Conservation (phyloP, 1,140 invertebrate genomes). For the Aphis craccivora region DNA sequence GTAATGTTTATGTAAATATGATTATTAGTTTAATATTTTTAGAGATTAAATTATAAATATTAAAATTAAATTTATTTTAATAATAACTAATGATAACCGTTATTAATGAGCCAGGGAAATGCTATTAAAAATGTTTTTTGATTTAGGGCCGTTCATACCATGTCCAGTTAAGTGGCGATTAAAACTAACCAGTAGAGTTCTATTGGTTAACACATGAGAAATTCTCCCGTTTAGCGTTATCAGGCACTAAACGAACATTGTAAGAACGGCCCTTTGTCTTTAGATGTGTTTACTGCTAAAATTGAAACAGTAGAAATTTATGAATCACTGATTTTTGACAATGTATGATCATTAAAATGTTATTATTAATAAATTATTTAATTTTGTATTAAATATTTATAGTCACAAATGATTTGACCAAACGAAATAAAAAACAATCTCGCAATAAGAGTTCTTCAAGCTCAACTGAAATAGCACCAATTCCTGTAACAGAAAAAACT, state of each 20-base stretch:
- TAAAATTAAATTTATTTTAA: background rate
- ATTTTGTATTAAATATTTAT: background rate
- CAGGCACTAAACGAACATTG: no score
- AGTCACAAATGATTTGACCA: slow-evolving; percentile 24
- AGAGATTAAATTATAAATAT: background rate
- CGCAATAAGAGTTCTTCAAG: slow-evolving; percentile 5
- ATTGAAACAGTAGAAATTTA: background rate
- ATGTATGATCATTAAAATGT: background rate
- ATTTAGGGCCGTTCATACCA: background rate
- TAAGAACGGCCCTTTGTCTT: no score
- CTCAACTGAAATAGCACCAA: background rate
- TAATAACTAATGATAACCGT: background rate
- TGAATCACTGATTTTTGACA: background rate
- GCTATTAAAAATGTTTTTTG: background rate
- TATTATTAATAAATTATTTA: background rate
- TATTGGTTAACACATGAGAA: no score
- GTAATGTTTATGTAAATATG: background rate
- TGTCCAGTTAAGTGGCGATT: no score
- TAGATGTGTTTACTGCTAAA: background rate
- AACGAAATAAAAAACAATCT: slow-evolving; percentile 26
- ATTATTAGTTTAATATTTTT: background rate
- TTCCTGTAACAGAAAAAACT: slow-evolving; percentile 29
- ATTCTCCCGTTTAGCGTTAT: no score
- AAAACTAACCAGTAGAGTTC: no score
- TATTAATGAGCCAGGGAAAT: fast-evolving